Base-by-base conservation (phyloP, 2,797 vertebrate species). In the Silurus lanzhouensis region DNA sequence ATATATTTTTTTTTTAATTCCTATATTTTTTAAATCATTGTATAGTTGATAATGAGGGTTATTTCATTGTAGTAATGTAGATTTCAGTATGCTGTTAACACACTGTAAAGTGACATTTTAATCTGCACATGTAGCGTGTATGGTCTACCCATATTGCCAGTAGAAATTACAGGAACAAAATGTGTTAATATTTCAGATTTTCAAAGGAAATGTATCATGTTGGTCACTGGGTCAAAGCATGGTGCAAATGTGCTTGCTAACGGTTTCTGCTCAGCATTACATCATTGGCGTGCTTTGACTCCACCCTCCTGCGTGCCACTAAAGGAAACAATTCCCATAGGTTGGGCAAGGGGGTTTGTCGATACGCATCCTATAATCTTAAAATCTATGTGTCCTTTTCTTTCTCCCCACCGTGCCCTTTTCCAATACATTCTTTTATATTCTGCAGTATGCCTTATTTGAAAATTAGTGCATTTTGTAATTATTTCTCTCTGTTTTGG, bases 331-430 rank as follows among this genome's bases (percentile, higher is more conserved):
- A 72, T 75, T 48, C 81, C 71, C 31, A 76, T 76, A 81, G 81
- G 64, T 22, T 83, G 88, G 79, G 83, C 1, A 20, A 15, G 87
- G 44, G 44, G 70, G 81, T 84, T 86, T 91, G 87, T 79, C 64
- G 5, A 25, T 66, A 75, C 82, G 85, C 82, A 86, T 88, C 89
- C 82, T 83, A 90, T 78, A 74, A 72, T 82, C 92, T 84, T 84
- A 89, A 88, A 92, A 91, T 89, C 87, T 85, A 86, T 64, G 1
- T 77, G 77, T 91, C 46, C 68, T 82, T 79, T 67, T 66, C 76
- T 86, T 74, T 90, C 75, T 83, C 89, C 57, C 38, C 60, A 90
- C 79, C 84, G 66, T 84, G 61, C 22, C 15, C n/a, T 87, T 79
- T 55, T 38, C 44, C 83, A 71, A 22, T 46, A 83, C 15, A 82